Evolutionary conservation across 2,797 vertebrate genomes (phyloP), one percentile per base, ranked within the genome.

Genomic region (Fistularia tabacaria): DNA sequence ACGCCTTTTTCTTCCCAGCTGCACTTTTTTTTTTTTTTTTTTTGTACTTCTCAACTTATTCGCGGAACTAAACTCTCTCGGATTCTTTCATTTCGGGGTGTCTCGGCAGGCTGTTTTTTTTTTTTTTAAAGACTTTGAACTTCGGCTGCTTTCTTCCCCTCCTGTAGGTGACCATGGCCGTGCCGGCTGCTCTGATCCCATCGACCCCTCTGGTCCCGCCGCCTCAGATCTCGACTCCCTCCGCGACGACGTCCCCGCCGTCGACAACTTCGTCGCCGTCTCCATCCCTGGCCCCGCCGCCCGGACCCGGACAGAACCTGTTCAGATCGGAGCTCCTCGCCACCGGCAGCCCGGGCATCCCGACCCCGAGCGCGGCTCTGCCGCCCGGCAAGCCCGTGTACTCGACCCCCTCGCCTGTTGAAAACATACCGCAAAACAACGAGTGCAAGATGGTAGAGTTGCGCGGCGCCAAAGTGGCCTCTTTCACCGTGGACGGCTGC

Each of bases 391-490:
- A 98, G 65, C 96, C 96, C 49, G 96, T 98, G 46, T 98, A 98
- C 90, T 98, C 95, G 79, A 98, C 96, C 74, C 96, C 96, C 76
- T 98, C 96, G 70, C 96, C 96, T 49, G 96, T 98, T 79, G 96
- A 98, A 77, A 98, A 98, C 91, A 98, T 96, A 76, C 95, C 96
- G 83, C 95, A 98, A 84, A 98, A 98, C 91, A 98, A 98, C 83
- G 96, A 98, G 94, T 98, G 96, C 85, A 96, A 94, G 89, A 97
- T 98, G 95, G 96, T 98, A 86, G 96, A 98, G 87, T 87, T 98
- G 83, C 91, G 94, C 82, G 94, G 95, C 68, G 96, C 95, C 73
- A 96, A 98, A 86, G 96, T 98, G 88, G 96, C 96, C 61, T 98
- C 96, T 38, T 98, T 98, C 93, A 97, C 94, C 14, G 96, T 98